Base-by-base conservation (phyloP, 2,113 vertebrate species). In the Callospermophilus lateralis region DNA sequence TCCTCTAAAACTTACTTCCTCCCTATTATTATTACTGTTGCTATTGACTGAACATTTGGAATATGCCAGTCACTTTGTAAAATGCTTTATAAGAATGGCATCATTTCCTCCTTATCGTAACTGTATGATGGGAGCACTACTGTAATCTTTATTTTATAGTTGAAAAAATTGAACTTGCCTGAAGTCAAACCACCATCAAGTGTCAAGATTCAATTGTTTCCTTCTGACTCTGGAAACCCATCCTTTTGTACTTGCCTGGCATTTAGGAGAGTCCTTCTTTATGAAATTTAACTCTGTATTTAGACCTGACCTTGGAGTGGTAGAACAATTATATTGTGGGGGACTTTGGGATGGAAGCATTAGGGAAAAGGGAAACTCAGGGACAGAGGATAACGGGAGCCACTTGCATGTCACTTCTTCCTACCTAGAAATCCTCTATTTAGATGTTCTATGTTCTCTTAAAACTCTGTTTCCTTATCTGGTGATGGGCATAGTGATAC, bases 1-100 rank as follows among this genome's bases (percentile, higher is more conserved):
- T 34, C 39, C 26, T 96, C 72, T 87, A 93, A 93, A 94, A 51
- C 8, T 26, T 84, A 65, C 26, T 87, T 83, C 53, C 48, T 80
- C 42, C 24, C 24, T 87, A 26, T 26, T 93, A 22, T 51, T 93
- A 63, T 73, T 85, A 32, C 73, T 96, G 4, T 34, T 58, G 8
- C 26, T 76, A 83, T 74, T 90, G 84, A 73, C 19, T 58, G 30
- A 84, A 45, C 42, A 80, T 34, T 93, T 45, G 19, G 3, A 45
- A 32, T 77, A 77, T 22, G 26, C 24, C 20, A 80, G 67, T n/a
- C 7, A 48, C 19, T 89, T 34, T 88, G 73, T 61, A 45, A 83
- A 90, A 3, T 45, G n/a, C 24, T 67, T 95, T 76, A n/a, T 61
- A 58, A 78, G 79, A 87, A 88, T 37, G 13, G 34, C 48, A 3